Conservation (phyloP, 23 tunicate genomes). For the Diplosoma virens region DNA sequence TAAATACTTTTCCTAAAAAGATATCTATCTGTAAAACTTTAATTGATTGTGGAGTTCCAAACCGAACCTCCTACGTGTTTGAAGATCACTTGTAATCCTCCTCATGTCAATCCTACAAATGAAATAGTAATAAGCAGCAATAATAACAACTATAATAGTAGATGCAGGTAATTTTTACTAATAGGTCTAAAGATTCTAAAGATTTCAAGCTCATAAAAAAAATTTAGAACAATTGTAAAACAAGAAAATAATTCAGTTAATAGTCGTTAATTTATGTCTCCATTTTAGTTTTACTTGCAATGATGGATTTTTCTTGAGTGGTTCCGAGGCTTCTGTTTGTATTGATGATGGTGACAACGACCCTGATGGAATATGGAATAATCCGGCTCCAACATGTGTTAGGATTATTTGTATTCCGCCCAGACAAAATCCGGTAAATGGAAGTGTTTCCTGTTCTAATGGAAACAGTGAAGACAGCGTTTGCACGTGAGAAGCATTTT, state of each 20-base stretch:
- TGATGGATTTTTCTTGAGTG: conserved; percentile 12
- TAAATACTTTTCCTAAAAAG: too few species aligned
- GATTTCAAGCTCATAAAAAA: too few species aligned
- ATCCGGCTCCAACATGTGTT: conserved; percentile 35
- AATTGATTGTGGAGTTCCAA: too few species aligned
- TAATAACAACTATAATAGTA: too few species aligned
- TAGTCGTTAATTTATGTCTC: too few species aligned
- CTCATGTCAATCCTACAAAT: not conserved
- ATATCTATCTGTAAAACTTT: too few species aligned
- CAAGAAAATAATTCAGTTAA: too few species aligned
- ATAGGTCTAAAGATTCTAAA: too few species aligned
- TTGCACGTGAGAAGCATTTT: conserved; percentile 46
- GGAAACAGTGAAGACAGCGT: conserved; percentile 40
- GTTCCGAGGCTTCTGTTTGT: conserved; percentile 13
- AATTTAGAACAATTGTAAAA: too few species aligned
- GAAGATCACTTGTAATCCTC: conserved; percentile 3
- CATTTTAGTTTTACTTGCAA: conserved; percentile 30
- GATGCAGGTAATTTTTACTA: too few species aligned
- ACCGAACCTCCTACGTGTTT: conserved; percentile 44
- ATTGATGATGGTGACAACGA: conserved; percentile 50
- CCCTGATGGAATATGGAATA: conserved; percentile 48
- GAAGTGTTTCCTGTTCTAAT: conserved; percentile 37
- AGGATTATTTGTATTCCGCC: conserved; percentile 36
- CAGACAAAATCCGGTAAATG: conserved; percentile 33
- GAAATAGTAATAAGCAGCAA: not conserved